Evolutionary conservation across 2,797 vertebrate species (phyloP).

Genomic region (Basileuterus tristriatus): DNA sequence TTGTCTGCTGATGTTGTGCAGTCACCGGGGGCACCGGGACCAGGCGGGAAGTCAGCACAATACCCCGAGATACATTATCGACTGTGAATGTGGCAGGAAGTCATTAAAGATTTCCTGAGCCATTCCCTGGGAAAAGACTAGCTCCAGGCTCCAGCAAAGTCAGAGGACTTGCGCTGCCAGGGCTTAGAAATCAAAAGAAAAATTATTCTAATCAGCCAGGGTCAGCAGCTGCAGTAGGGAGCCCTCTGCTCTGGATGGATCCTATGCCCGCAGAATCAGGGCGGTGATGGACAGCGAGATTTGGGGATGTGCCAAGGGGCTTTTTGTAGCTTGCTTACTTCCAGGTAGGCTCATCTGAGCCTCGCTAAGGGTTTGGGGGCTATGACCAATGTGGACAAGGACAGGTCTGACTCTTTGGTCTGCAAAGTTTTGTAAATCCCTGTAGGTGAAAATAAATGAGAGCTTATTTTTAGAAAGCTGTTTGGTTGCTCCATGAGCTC

Average conservation of each 20-base stretch:
- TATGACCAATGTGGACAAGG: rapidly evolving
- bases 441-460: not conserved
- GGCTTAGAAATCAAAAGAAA: conserved; percentile 6
- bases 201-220: not conserved
- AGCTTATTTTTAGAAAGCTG: not conserved
- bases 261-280: rapidly evolving
- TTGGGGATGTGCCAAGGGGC: not conserved
- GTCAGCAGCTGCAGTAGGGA: not conserved
- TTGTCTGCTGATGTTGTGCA: not conserved
- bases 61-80: not conserved
- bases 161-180: not conserved
- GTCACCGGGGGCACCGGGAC: not conserved
- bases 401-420: not conserved
- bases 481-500: not conserved
- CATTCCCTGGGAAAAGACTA: conserved; percentile 15
- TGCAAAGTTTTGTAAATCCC: not conserved
- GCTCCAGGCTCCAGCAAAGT: not conserved
- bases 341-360: not conserved
- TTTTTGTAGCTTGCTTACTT: not conserved
- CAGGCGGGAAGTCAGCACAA: conserved; percentile 8
- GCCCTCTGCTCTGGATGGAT: not conserved
- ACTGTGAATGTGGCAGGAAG: conserved; percentile 41
- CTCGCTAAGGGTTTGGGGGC: not conserved
- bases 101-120: conserved; percentile 53
- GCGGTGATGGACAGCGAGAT: not conserved